A percentile compares a stretch with the other conserved stretches of the same genome.
phyloP scores from a whole-genome alignment of 23 tunicate genomes.

The Botrylloides violaceus region DNA sequence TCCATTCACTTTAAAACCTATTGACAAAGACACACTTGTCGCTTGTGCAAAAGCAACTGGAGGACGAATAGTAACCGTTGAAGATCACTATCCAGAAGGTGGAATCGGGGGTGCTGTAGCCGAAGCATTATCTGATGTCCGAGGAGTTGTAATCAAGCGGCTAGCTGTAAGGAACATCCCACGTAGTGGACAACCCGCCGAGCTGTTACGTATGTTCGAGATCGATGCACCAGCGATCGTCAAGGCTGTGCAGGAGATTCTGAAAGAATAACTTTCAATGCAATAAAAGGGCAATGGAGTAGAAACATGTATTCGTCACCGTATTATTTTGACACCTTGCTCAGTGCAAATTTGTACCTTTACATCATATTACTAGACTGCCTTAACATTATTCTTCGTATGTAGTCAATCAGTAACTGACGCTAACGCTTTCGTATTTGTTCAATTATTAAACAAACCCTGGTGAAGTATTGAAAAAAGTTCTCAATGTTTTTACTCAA shows the following conservation, averaged over 20 bases:
- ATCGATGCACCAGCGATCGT: conserved; percentile 87
- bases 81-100: conserved; percentile 94
- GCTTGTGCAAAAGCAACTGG: conserved; percentile 59
- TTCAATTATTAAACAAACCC: too few species aligned
- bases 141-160: conserved; percentile 45
- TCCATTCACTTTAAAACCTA: conserved; percentile 80
- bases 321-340: too few species aligned
- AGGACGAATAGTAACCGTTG: conserved; percentile 84
- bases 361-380: too few species aligned
- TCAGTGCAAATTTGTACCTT: too few species aligned
- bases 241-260: conserved; percentile 71
- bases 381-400: too few species aligned
- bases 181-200: conserved; percentile 70
- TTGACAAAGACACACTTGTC: conserved; percentile 52
- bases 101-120: conserved; percentile 94
- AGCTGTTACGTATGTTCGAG: conserved; percentile 62
- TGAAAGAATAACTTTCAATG: background rate
- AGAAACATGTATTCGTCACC: too few species aligned
- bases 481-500: too few species aligned
- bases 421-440: too few species aligned
- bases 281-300: too few species aligned
- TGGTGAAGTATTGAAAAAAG: too few species aligned
- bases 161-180: conserved; percentile 85
- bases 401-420: too few species aligned
- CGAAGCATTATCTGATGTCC: conserved; percentile 61